A percentile compares a stretch with the other conserved stretches of the same genome.
Evolutionary conservation across 2,888 invertebrate species (phyloP).

Genomic region (Trimorus sp.): DNA sequence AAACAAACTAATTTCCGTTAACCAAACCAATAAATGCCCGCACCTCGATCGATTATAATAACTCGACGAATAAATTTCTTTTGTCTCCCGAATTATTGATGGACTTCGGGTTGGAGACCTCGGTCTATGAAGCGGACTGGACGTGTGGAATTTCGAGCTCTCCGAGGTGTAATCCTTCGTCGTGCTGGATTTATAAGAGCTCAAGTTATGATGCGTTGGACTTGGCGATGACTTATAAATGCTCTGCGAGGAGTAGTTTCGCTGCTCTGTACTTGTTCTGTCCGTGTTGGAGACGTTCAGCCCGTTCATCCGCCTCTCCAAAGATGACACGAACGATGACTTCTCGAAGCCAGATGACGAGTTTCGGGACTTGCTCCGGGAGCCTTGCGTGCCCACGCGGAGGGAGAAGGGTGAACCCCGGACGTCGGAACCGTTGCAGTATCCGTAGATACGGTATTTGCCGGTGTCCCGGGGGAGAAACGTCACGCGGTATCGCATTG

Average conservation of each 20-base stretch:
- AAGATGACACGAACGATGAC: slow-evolving; percentile 70
- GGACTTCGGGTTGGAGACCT: slow-evolving; percentile 75
- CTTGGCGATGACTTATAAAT: slow-evolving; percentile 75
- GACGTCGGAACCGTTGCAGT: slow-evolving; percentile 93
- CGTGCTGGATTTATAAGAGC: slow-evolving; percentile 71
- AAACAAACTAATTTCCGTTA: too few species aligned
- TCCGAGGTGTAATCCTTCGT: slow-evolving; percentile 69
- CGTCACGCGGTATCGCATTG: slow-evolving; percentile 89
- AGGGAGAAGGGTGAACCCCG: slow-evolving; percentile 94
- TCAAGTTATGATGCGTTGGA: slow-evolving; percentile 73
- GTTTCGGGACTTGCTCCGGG: slow-evolving; percentile 74
- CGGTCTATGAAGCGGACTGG: slow-evolving; percentile 72
- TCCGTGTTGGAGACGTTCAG: slow-evolving; percentile 70
- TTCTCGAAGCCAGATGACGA: slow-evolving; percentile 65
- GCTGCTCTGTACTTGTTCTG: slow-evolving; percentile 71
- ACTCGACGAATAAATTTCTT: slow-evolving; percentile 76
- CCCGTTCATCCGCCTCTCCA: slow-evolving; percentile 77
- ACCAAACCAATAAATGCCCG: too few species aligned
- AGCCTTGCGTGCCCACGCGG: slow-evolving; percentile 89
- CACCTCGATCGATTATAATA: slow-evolving; percentile 65
- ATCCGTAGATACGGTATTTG: slow-evolving; percentile 93
- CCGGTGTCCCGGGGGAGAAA: slow-evolving; percentile 91
- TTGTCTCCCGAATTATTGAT: slow-evolving; percentile 75
- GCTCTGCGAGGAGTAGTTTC: slow-evolving; percentile 70
- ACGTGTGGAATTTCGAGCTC: slow-evolving; percentile 70